Conservation (phyloP, 2,888 invertebrate species). For the Synanthedon tipuliformis region DNA sequence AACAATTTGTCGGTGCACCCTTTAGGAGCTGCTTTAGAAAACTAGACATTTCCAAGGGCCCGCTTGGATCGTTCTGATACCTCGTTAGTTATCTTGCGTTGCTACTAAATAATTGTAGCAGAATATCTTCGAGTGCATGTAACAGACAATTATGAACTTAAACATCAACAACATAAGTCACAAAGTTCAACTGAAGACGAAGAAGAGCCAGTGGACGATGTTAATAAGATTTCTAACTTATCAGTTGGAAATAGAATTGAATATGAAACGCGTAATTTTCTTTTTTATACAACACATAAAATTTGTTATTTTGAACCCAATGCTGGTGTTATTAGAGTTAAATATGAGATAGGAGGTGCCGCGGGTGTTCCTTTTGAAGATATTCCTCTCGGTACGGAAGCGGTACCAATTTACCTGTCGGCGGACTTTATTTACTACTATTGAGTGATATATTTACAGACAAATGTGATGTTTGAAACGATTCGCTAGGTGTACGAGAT, state of each 20-base stretch:
- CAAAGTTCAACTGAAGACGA: conserved; percentile 8
- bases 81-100: conserved; percentile 58
- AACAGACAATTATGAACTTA: conserved; percentile 12
- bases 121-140: conserved; percentile 11
- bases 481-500: conserved; percentile 14
- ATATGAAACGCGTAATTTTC: conserved; percentile 19
- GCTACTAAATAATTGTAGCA: conserved; percentile 62
- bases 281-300: conserved; percentile 16
- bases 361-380: conserved; percentile 20
- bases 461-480: conserved; percentile 40
- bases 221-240: conserved; percentile 35
- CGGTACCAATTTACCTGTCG: conserved; percentile 49
- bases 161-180: conserved; percentile 12
- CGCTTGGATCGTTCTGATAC: conserved; percentile 47
- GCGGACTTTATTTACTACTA: conserved; percentile 39
- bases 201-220: conserved; percentile 5
- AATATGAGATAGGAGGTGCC: conserved; percentile 9
- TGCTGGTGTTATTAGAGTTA: conserved; percentile 13
- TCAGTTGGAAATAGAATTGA: conserved; percentile 30
- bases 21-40: conserved; percentile 39
- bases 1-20: conserved; percentile 61
- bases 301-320: conserved; percentile 17
- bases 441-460: conserved; percentile 52
- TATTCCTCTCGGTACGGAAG: conserved; percentile 38
- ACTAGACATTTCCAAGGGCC: conserved; percentile 57